These are phyloP conservation scores for Thripadectes ignobilis DNA, from an alignment of 2,797 vertebrate genomes.

Conservation along the genomic window DNA sequence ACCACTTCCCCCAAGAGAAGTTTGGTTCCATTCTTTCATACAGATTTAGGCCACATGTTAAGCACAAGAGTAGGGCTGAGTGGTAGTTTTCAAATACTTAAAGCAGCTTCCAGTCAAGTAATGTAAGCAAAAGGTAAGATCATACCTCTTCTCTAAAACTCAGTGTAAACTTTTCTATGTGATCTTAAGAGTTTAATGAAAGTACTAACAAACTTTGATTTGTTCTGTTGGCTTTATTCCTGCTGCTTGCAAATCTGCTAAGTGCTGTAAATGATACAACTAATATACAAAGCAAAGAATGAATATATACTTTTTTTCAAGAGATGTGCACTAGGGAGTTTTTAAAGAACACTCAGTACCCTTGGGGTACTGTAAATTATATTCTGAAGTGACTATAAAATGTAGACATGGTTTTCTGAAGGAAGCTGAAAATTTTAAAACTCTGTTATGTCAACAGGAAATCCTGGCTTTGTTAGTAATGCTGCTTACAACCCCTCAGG, in stretches of 20 bases:
- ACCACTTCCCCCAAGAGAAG: not conserved
- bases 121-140: not conserved
- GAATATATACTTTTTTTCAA: not conserved
- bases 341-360: not conserved
- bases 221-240: not conserved
- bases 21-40: not conserved
- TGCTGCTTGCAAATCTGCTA: not conserved
- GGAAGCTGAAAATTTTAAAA: not conserved
- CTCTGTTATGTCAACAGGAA: conserved; percentile 64
- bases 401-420: not conserved
- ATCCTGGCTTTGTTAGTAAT: conserved; percentile 58
- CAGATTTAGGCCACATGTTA: not conserved
- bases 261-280: not conserved
- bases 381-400: not conserved
- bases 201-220: not conserved
- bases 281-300: not conserved
- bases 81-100: not conserved
- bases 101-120: not conserved
- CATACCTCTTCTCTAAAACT: not conserved
- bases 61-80: not conserved
- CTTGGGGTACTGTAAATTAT: not conserved
- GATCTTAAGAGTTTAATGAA: not conserved
- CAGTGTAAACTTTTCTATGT: not conserved
- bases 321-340: not conserved
- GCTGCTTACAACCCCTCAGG: conserved; percentile 60